Percentiles rank a stretch among this genome's conserved stretches.
phyloP scores from a whole-genome alignment of 2,113 vertebrate species.

The Macrotis lagotis region DNA sequence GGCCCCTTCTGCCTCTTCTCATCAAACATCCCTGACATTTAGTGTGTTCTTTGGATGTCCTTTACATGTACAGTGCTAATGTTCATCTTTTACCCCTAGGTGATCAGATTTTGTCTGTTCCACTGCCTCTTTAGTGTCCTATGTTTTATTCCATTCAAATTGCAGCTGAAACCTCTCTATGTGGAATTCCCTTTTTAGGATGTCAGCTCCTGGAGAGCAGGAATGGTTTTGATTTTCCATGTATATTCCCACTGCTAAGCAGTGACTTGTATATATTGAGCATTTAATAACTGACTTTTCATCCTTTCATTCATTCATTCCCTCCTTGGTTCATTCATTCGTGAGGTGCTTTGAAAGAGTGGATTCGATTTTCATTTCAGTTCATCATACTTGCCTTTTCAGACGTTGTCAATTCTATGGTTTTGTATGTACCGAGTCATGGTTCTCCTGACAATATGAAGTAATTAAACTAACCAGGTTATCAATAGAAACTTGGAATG shows the following conservation, averaged over 20 bases:
- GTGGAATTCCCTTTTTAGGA: background rate
- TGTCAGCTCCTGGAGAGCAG: background rate
- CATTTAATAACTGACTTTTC: background rate
- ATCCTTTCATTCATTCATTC: background rate
- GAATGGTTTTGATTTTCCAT: background rate
- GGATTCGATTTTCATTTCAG: slow-evolving; percentile 67
- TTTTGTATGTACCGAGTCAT: slow-evolving; percentile 70
- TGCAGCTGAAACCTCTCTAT: background rate
- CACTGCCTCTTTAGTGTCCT: too few relatives aligned
- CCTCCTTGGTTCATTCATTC: background rate
- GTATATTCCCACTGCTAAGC: background rate
- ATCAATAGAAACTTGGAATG: slow-evolving; percentile 6
- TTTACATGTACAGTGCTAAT: too few relatives aligned
- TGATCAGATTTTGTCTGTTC: too few relatives aligned
- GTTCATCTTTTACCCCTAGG: too few relatives aligned
- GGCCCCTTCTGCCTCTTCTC: too few relatives aligned
- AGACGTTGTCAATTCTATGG: slow-evolving; percentile 65
- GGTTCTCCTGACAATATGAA: slow-evolving; percentile 56
- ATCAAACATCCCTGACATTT: too few relatives aligned
- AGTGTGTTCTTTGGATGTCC: too few relatives aligned
- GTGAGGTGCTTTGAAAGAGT: slow-evolving; percentile 58
- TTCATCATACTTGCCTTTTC: slow-evolving; percentile 63
- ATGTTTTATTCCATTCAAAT: background rate
- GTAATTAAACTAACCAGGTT: slow-evolving; percentile 59
- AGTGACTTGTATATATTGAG: background rate